Conservation (phyloP, 1,140 invertebrate species). For the Yoshiicerus persimilis region DNA sequence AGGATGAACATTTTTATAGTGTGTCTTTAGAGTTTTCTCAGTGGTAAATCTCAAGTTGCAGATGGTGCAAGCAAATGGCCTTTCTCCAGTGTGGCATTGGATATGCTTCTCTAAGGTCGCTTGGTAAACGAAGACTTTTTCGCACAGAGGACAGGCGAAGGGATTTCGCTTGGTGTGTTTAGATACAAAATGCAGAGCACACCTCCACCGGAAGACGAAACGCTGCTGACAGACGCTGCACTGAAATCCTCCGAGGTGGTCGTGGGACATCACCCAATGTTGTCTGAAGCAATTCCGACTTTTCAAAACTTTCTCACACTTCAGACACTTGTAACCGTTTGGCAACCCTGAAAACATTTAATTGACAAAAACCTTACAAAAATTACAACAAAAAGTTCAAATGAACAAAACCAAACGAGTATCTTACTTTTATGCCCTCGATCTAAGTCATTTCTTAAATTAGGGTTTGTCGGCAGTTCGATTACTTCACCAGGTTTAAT, state of each 20-base stretch:
- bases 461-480: not conserved
- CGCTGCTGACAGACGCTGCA: not conserved
- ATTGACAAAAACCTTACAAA: too few species aligned
- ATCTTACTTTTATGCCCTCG: not conserved
- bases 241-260: not conserved
- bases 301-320: not conserved
- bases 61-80: not conserved
- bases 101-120: not conserved
- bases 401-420: not conserved
- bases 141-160: not conserved
- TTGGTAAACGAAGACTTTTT: not conserved
- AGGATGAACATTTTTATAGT: too few species aligned
- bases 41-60: not conserved
- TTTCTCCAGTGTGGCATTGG: not conserved
- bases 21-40: too few species aligned
- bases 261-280: not conserved
- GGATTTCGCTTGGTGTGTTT: not conserved
- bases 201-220: not conserved
- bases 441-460: not conserved
- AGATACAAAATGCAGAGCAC: not conserved
- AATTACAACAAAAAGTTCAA: not conserved
- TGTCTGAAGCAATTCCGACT: not conserved
- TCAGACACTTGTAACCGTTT: not conserved
- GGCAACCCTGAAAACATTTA: not conserved
- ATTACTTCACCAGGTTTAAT: not conserved